Evolutionary conservation across 2,888 invertebrate species (phyloP), one percentile per base, ranked within the genome.

Genomic region (Drosophila dives): DNA sequence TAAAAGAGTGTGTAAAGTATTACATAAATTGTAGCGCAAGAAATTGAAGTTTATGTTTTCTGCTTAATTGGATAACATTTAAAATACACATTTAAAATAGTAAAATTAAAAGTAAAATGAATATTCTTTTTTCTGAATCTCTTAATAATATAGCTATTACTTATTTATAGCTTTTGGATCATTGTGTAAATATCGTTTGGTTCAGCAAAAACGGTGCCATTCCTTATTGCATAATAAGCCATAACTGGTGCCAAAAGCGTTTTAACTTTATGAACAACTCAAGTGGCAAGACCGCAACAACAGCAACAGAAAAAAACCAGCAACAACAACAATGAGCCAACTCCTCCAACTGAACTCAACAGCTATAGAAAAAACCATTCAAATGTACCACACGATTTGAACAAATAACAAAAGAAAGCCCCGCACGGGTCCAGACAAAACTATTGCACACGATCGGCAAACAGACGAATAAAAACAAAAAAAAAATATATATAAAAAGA

Each of bases 351-450:
- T 86, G 63, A 77, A 87, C 66, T 86, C 64, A 77, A 87, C 68
- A 71, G 53, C 64, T 67, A 73, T 56, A 71, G 70, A 54, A 45
- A 50, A 68, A 73, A 40, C 48, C 62, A 81, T 84, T 83, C 62
- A 63, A 75, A 70, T 70, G 33, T 72, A 75, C 69, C 69, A 76
- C 81, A 81, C 81, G 71, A 86, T 78, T 72, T 71, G 68, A 72
- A 55, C 83, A 78, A 68, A 78, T 80, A 86, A 86, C 88, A 86
- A 86, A 86, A 86, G 90, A 86, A 86, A 86, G 85, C 89, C 69
- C 72, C 78, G 84, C 88, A 77, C 80, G 83, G 86, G 81, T 81
- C 74, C 75, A 75, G 72, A 75, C 77, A 77, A 72, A 77, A 80
- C 83, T 72, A 65, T 80, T 76, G 77, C 75, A 78, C 85, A 76